These are phyloP conservation scores for Achroia grisella DNA, from an alignment of 1,140 invertebrate species.

Conservation along the genomic window DNA sequence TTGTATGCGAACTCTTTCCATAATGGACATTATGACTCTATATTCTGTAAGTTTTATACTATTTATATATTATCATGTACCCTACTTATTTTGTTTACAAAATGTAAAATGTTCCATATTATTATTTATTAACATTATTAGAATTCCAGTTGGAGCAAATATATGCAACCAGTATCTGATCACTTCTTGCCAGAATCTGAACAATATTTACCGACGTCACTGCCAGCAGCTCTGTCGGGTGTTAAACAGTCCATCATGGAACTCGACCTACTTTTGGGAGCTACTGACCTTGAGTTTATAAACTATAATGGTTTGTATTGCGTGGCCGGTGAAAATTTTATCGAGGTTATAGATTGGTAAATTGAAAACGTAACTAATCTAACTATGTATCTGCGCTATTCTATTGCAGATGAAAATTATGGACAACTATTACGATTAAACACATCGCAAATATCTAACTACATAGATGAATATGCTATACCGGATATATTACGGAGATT, in stretches of 20 bases:
- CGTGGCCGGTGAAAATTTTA: neutral
- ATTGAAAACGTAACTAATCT: too few relatives aligned
- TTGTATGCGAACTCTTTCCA: slow-evolving; percentile 78
- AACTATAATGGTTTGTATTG: slow-evolving; percentile 59
- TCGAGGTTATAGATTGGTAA: too few relatives aligned
- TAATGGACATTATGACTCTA: slow-evolving; percentile 75
- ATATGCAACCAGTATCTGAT: slow-evolving; percentile 75
- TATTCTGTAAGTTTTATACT: slow-evolving; percentile 67
- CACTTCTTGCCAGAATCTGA: slow-evolving; percentile 72
- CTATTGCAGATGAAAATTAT: slow-evolving; percentile 29
- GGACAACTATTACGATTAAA: slow-evolving; percentile 22
- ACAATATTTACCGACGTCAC: slow-evolving; percentile 73
- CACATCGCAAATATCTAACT: slow-evolving; percentile 22
- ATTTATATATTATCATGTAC: too few relatives aligned
- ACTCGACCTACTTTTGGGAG: slow-evolving; percentile 73
- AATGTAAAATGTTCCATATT: neutral
- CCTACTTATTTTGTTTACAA: neutral
- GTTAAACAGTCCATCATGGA: slow-evolving; percentile 67
- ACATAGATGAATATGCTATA: slow-evolving; percentile 27
- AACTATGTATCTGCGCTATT: slow-evolving; percentile 4
- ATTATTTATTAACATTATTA: slow-evolving; percentile 24
- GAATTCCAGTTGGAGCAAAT: slow-evolving; percentile 72
- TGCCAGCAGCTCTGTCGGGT: slow-evolving; percentile 57
- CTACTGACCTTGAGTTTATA: slow-evolving; percentile 76
- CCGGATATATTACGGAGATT: slow-evolving; percentile 32